Evolutionary conservation across 1,140 invertebrate species (phyloP).

Genomic region (Drosophila setifemur): DNA sequence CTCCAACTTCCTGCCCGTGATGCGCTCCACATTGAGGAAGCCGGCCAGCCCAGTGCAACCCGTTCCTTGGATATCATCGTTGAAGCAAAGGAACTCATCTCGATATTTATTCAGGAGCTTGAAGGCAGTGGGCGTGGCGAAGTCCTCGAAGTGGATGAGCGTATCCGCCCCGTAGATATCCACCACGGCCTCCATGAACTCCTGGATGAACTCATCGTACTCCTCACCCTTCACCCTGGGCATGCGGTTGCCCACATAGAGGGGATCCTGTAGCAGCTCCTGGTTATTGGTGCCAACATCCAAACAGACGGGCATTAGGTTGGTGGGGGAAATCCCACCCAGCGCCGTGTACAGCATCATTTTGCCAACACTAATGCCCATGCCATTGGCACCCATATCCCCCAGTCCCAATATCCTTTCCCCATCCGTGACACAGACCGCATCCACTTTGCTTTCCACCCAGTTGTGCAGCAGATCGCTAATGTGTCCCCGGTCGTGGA

Average conservation of each 20-base stretch:
- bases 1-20: constrained; percentile 91
- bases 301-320: constrained; percentile 92
- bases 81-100: constrained; percentile 96
- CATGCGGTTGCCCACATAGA: constrained; percentile 97
- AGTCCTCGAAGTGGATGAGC: constrained; percentile 97
- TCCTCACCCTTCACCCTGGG: constrained; percentile 90
- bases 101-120: constrained; percentile 93
- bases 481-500: constrained; percentile 96
- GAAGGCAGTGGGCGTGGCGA: constrained; percentile 96
- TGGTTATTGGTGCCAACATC: constrained; percentile 97
- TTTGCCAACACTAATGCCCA: constrained; percentile 98
- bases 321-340: constrained; percentile 95
- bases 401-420: constrained; percentile 97
- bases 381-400: constrained; percentile 96
- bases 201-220: constrained; percentile 98
- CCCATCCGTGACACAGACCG: constrained; percentile 97
- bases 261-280: constrained; percentile 92
- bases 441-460: constrained; percentile 87
- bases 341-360: constrained; percentile 95
- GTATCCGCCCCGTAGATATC: constrained; percentile 91
- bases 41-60: constrained; percentile 95
- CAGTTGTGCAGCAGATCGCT: constrained; percentile 87
- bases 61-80: constrained; percentile 98
- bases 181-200: constrained; percentile 97
- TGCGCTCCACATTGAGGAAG: constrained; percentile 90